These are phyloP conservation scores for Gambelia wislizenii DNA, from an alignment of 2,797 vertebrate genomes.

Conservation along the genomic window DNA sequence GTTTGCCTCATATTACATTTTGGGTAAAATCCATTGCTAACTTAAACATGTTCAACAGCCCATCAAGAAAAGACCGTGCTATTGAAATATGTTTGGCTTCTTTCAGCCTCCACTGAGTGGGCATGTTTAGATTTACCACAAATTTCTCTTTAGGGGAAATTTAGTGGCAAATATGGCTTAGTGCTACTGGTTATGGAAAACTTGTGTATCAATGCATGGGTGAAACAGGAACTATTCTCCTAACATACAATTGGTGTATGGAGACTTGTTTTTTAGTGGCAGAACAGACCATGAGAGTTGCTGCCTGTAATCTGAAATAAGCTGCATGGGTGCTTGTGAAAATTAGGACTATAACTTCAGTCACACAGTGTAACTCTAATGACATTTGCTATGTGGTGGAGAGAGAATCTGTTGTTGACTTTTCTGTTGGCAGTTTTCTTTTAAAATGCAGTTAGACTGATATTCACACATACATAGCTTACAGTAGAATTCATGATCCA, in stretches of 20 bases:
- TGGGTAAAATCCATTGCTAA: neutral
- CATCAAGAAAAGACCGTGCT: neutral
- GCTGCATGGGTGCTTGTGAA: neutral
- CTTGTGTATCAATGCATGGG: neutral
- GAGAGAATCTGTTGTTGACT: neutral
- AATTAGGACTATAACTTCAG: neutral
- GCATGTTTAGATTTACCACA: too few relatives aligned
- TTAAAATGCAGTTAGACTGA: neutral
- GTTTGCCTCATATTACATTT: neutral
- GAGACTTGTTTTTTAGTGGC: neutral
- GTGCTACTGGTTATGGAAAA: too few relatives aligned
- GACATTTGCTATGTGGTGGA: neutral
- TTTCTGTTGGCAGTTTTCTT: neutral
- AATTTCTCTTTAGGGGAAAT: too few relatives aligned
- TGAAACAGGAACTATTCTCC: neutral
- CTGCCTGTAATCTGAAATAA: neutral
- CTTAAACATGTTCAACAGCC: neutral
- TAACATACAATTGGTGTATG: neutral
- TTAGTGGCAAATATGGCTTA: too few relatives aligned
- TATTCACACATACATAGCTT: neutral
- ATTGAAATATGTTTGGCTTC: neutral
- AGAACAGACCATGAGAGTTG: neutral
- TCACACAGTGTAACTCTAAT: neutral
- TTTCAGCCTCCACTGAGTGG: neutral
- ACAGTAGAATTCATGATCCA: neutral